These are phyloP conservation scores for Strigamia transsilvanica DNA, from an alignment of 2,888 invertebrate genomes.

Conservation along the genomic window DNA sequence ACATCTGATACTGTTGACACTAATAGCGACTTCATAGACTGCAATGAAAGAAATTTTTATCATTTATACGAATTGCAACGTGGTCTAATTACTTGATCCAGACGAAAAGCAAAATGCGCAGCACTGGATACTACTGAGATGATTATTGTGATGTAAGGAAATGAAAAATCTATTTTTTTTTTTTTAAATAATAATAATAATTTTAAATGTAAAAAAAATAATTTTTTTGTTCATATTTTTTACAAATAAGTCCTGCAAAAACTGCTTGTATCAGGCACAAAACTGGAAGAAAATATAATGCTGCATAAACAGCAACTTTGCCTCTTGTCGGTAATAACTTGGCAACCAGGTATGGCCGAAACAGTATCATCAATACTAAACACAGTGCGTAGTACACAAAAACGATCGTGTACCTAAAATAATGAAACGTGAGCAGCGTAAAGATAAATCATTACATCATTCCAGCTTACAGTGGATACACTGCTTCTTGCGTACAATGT, in stretches of 20 bases:
- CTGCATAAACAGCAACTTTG: slow-evolving; percentile 81
- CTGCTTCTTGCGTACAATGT: slow-evolving; percentile 97
- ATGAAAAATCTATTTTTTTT: slow-evolving; percentile 95
- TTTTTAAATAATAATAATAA: slow-evolving; percentile 65
- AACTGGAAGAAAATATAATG: slow-evolving; percentile 91
- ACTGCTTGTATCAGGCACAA: slow-evolving; percentile 85
- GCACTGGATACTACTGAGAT: slow-evolving; percentile 92
- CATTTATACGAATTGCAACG: neutral
- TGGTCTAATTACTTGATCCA: slow-evolving; percentile 73
- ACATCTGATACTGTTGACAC: slow-evolving; percentile 78
- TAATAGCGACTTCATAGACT: slow-evolving; percentile 78
- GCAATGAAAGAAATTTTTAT: slow-evolving; percentile 59
- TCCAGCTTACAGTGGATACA: slow-evolving; percentile 88
- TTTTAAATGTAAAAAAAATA: neutral
- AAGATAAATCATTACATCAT: neutral
- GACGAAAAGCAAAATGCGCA: slow-evolving; percentile 85
- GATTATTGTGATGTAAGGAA: slow-evolving; percentile 90
- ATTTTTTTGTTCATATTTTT: neutral
- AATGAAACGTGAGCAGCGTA: neutral
- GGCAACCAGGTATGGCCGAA: slow-evolving; percentile 77
- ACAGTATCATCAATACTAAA: slow-evolving; percentile 77
- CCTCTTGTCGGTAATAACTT: slow-evolving; percentile 63
- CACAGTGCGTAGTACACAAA: slow-evolving; percentile 88
- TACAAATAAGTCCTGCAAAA: slow-evolving; percentile 88
- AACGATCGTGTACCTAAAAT: slow-evolving; percentile 86